phyloP scores from a whole-genome alignment of 2,797 vertebrate species.

The Trichosurus vulpecula region DNA sequence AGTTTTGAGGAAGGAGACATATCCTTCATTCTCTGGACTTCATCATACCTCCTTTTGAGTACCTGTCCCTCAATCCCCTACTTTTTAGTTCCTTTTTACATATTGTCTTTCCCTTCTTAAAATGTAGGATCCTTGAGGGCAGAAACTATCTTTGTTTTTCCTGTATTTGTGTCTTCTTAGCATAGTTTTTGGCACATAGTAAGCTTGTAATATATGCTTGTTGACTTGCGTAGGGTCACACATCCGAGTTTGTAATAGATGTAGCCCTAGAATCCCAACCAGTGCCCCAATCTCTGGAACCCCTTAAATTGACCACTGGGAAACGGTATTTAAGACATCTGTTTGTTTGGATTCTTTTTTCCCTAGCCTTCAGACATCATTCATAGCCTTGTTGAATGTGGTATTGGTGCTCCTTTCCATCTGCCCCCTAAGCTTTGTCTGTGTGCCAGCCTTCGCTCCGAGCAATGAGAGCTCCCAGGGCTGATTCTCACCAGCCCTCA shows the following conservation, averaged over 20 bases:
- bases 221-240: neutral
- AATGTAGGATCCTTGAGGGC: neutral
- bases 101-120: neutral
- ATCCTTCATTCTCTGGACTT: neutral
- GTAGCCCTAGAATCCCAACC: neutral
- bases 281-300: neutral
- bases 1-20: neutral
- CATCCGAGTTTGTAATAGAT: neutral
- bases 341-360: neutral
- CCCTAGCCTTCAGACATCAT: neutral
- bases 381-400: neutral
- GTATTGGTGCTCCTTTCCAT: neutral
- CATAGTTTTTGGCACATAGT: neutral
- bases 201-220: neutral
- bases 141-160: neutral
- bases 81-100: neutral
- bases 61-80: neutral
- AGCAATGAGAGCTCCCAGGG: neutral
- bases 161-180: neutral
- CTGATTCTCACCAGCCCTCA: neutral
- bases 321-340: neutral
- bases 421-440: neutral
- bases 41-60: neutral
- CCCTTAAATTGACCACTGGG: neutral
- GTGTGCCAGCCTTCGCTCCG: neutral